Percentiles rank a stretch among this genome's conserved stretches.
Conservation (phyloP, 1,140 invertebrate genomes). For the Pinna nobilis region DNA sequence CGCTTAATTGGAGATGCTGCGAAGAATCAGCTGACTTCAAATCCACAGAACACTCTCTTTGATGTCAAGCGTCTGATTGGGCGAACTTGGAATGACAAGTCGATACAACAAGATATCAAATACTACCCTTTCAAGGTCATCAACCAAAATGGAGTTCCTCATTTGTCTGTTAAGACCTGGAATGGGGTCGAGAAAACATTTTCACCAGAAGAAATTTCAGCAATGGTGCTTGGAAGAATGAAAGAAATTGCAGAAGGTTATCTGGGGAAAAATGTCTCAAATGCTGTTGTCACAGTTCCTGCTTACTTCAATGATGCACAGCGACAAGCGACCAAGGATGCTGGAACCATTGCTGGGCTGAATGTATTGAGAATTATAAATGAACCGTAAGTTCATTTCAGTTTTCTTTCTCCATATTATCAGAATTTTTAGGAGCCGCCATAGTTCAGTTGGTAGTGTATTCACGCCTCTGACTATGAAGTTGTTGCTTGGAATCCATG, state of each 20-base stretch:
- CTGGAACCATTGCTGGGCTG: conserved; percentile 87
- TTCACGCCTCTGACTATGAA: no score
- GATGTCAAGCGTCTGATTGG: conserved; percentile 98
- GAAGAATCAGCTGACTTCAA: conserved; percentile 97
- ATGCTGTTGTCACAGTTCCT: conserved; percentile 98
- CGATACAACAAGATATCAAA: conserved; percentile 95
- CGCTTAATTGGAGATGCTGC: conserved; percentile 97
- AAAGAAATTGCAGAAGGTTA: conserved; percentile 98
- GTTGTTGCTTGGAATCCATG: no score
- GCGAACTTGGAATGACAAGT: conserved; percentile 90
- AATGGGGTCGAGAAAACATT: conserved; percentile 89
- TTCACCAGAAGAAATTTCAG: conserved; percentile 97
- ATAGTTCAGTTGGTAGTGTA: no score
- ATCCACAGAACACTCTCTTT: conserved; percentile 97
- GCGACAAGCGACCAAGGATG: conserved; percentile 95
- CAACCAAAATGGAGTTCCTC: conserved; percentile 89
- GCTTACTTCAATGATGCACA: conserved; percentile 99
- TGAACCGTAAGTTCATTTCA: conserved; percentile 82
- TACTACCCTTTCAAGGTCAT: conserved; percentile 94
- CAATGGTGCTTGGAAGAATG: conserved; percentile 98
- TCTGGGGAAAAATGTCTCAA: conserved; percentile 94
- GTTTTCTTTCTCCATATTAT: neutral
- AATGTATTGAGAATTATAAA: conserved; percentile 99
- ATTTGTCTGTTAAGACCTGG: conserved; percentile 80
- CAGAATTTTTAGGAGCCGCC: no score